Evolutionary conservation across 2,113 vertebrate species (phyloP).

Genomic region (Perca flavescens): DNA sequence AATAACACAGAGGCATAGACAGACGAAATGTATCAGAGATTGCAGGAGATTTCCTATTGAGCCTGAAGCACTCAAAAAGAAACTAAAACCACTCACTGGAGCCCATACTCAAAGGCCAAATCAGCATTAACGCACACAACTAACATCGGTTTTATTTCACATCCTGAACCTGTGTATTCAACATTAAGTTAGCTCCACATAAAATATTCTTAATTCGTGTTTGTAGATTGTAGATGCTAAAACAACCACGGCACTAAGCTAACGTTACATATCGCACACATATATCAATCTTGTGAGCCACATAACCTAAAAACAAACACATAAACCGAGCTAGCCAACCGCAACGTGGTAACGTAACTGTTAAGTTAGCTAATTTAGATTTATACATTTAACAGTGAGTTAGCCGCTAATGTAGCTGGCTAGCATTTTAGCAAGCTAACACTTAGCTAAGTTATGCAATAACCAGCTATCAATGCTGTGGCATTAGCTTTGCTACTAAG

Average conservation of each 20-base stretch:
- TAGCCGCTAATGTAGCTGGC: conserved; percentile 1
- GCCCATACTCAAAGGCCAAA: not conserved
- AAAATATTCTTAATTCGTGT: not conserved
- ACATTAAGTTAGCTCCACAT: not conserved
- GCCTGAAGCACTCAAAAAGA: conserved; percentile 11
- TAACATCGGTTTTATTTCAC: not conserved
- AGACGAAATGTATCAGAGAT: conserved; percentile 23
- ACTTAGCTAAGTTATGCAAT: conserved; percentile 43
- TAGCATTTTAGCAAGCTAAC: conserved; percentile 16
- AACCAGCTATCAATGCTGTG: conserved; percentile 21
- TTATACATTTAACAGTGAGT: not conserved
- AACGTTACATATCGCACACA: not conserved
- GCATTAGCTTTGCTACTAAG: conserved; percentile 62
- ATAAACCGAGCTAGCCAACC: not conserved
- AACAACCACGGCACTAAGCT: conserved; percentile 1
- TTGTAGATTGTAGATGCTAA: not conserved
- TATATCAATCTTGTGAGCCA: not conserved
- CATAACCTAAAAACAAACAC: not conserved
- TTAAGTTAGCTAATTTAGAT: not conserved
- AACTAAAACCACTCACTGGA: conserved; percentile 8
- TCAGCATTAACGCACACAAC: not conserved
- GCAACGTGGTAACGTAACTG: not conserved
- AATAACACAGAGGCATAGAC: conserved; percentile 60
- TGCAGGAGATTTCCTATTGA: conserved; percentile 51
- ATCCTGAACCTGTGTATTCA: accelerated